Base-by-base conservation (phyloP, 2,888 invertebrate genomes). In the Apamea monoglypha region DNA sequence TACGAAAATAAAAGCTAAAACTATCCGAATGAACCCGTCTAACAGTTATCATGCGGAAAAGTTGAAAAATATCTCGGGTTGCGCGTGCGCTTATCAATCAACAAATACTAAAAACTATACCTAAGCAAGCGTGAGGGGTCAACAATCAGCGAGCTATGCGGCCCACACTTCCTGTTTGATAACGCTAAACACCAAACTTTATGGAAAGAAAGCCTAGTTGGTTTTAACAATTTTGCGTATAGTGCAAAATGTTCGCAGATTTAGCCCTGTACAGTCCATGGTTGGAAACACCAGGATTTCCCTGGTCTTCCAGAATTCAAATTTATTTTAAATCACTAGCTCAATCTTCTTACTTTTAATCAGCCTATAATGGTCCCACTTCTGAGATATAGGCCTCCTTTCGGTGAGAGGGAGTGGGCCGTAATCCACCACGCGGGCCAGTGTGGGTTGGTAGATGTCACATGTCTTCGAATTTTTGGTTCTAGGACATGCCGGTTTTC, bases 101-200 rank as follows among this genome's bases (percentile, higher is more conserved):
- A 81, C 74, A 70, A 85, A 67, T 69, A 76, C 29, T 76, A 82
- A 82, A 40, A 82, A 84, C 83, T 80, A 70, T n/a, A n/a, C n/a
- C n/a, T 77, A 70, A 64, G 73, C 70, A 74, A 53, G 63, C 50
- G 68, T 73, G 61, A 36, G 67, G 71, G 82, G 82, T 82, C 84
- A 82, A 68, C 71, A 78, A 76, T 76, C 74, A 82, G 74, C 74
- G 1, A 76, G 53, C 21, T 67, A 82, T 85, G 74, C 63, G 72
- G 67, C 18, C 56, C 85, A 78, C 76, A 70, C 79, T 83, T 85
- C 85, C 85, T 86, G 77, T n/a, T 72, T 32, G 80, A 85, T 85
- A 83, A 75, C 36, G 40, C 32, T 78, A 56, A 72, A 75, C 10
- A 40, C 69, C 67, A 29, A 70, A 70, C 50, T 71, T 18, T 14